These are phyloP conservation scores for Cosmia pyralina DNA, from an alignment of 2,888 invertebrate genomes.

Conservation along the genomic window DNA sequence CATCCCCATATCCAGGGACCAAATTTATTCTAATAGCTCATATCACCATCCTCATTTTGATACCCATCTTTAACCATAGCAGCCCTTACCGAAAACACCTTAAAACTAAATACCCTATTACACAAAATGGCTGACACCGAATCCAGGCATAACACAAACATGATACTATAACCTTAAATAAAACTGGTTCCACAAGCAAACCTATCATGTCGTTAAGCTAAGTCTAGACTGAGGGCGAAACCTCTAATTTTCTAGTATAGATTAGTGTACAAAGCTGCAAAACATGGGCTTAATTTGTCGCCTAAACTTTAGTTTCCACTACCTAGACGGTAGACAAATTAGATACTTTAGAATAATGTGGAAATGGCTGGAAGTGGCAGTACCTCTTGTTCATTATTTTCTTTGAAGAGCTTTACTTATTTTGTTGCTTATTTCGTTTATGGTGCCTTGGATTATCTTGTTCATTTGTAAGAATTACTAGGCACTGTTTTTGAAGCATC, in stretches of 20 bases:
- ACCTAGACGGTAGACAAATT: slow-evolving; percentile 78
- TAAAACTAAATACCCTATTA: slow-evolving; percentile 23
- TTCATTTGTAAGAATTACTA: no score
- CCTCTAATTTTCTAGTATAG: slow-evolving; percentile 72
- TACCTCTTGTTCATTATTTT: no score
- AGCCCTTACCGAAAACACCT: slow-evolving; percentile 8
- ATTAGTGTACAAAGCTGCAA: slow-evolving; percentile 75
- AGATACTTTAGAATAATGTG: slow-evolving; percentile 63
- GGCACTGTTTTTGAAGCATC: no score
- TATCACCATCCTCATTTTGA: neutral
- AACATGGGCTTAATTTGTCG: slow-evolving; percentile 80
- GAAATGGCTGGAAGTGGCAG: slow-evolving; percentile 56
- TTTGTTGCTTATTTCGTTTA: no score
- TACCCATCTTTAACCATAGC: neutral
- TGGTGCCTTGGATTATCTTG: no score
- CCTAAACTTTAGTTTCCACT: slow-evolving; percentile 72
- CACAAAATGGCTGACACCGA: slow-evolving; percentile 35
- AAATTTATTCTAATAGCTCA: neutral
- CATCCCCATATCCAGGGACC: neutral
- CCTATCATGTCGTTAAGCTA: slow-evolving; percentile 44
- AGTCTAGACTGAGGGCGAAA: slow-evolving; percentile 55
- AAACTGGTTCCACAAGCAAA: slow-evolving; percentile 35
- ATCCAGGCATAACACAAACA: slow-evolving; percentile 26
- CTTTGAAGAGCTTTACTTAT: no score
- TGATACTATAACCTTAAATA: slow-evolving; percentile 37